These are phyloP conservation scores for Neoscelio sp. DNA, from an alignment of 2,888 invertebrate genomes.

Conservation along the genomic window DNA sequence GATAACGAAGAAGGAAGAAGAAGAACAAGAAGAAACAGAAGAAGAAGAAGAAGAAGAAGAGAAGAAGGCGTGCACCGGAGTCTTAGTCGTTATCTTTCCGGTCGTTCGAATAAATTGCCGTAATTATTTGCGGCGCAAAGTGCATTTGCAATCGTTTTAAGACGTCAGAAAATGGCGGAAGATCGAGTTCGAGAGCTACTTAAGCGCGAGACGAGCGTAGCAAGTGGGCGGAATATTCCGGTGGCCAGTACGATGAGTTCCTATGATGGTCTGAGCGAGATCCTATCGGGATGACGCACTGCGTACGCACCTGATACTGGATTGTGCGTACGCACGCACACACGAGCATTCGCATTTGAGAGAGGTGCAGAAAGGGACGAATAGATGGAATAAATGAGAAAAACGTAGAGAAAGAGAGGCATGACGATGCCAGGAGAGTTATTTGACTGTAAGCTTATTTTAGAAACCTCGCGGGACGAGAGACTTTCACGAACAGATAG, in stretches of 20 bases:
- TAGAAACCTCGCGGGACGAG: slow-evolving; percentile 73
- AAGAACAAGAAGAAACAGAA: slow-evolving; percentile 6
- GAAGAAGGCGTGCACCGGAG: slow-evolving; percentile 58
- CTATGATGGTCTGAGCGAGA: slow-evolving; percentile 71
- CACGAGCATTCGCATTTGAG: slow-evolving; percentile 30
- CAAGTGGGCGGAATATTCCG: slow-evolving; percentile 80
- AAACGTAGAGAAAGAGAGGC: slow-evolving; percentile 64
- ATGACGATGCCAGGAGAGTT: slow-evolving; percentile 70
- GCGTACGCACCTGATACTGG: slow-evolving; percentile 81
- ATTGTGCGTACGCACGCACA: slow-evolving; percentile 70
- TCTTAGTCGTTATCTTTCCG: slow-evolving; percentile 69
- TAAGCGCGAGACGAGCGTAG: slow-evolving; percentile 64
- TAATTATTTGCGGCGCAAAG: slow-evolving; percentile 70
- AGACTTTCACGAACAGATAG: slow-evolving; percentile 56
- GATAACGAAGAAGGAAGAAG: slow-evolving; percentile 9
- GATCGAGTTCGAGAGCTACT: slow-evolving; percentile 69
- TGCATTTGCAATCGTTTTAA: slow-evolving; percentile 69
- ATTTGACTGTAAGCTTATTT: slow-evolving; percentile 78
- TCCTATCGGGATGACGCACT: slow-evolving; percentile 82
- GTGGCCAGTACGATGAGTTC: slow-evolving; percentile 67
- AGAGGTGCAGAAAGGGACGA: slow-evolving; percentile 1
- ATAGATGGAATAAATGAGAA: slow-evolving; percentile 7
- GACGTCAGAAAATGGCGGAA: slow-evolving; percentile 69
- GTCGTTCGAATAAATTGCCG: slow-evolving; percentile 69
- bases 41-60: slow-evolving; percentile 22